A percentile compares a stretch with the other conserved stretches of the same genome.
Conservation (phyloP, 2,113 vertebrate genomes). For the Amphiprion ocellaris region DNA sequence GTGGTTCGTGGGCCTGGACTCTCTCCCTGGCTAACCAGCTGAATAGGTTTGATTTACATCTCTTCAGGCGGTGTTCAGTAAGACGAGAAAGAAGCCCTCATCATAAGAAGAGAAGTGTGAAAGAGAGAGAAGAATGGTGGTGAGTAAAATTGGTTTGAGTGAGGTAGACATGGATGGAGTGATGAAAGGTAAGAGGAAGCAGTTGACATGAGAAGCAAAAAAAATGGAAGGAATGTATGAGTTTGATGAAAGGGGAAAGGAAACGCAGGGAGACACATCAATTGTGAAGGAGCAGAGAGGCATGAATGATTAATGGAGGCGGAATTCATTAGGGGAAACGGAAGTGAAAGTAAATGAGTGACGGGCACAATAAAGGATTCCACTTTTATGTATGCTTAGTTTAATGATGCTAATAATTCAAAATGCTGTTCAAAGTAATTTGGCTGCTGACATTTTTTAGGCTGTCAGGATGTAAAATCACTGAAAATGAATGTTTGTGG, state of each 20-base stretch:
- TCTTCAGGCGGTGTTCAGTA: slow-evolving; percentile 23
- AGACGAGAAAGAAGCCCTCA: slow-evolving; percentile 6
- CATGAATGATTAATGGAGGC: slow-evolving; percentile 78
- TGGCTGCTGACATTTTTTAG: neutral
- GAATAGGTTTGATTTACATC: slow-evolving; percentile 32
- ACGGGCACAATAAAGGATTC: slow-evolving; percentile 25
- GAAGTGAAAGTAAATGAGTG: slow-evolving; percentile 57
- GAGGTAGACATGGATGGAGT: slow-evolving; percentile 12
- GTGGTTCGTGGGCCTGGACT: slow-evolving; percentile 20
- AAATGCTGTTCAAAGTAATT: slow-evolving; percentile 5
- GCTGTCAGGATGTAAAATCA: slow-evolving; percentile 6
- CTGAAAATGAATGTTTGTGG: neutral
- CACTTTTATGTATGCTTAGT: slow-evolving; percentile 26
- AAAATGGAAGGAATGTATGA: slow-evolving; percentile 30
- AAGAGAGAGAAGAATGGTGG: slow-evolving; percentile 6
- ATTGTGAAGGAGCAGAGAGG: slow-evolving; percentile 67
- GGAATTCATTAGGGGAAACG: slow-evolving; percentile 64
- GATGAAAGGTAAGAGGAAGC: slow-evolving; percentile 52
- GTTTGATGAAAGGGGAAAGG: slow-evolving; percentile 65
- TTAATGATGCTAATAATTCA: slow-evolving; percentile 31
- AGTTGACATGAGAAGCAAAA: slow-evolving; percentile 38
- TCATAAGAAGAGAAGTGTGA: slow-evolving; percentile 5
- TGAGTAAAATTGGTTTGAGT: slow-evolving; percentile 27
- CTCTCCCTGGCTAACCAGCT: neutral
- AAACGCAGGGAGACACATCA: slow-evolving; percentile 71